Base-by-base conservation (phyloP, 2,888 invertebrate species). In the Branchipolynoe longqiensis region DNA sequence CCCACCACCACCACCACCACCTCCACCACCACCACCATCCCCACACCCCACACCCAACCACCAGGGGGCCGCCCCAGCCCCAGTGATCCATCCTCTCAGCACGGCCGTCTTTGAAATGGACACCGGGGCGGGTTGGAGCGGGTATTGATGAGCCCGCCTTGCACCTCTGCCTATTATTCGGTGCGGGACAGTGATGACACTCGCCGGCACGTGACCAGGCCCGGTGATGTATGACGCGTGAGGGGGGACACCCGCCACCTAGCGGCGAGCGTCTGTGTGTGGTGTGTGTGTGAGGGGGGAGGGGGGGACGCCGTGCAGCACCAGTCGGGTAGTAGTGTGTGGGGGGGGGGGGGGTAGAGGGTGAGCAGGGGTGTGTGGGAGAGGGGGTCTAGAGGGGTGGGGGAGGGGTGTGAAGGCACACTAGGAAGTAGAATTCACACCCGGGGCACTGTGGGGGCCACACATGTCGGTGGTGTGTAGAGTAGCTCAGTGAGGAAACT, bases 181-280 rank as follows among this genome's bases (percentile, higher is more conserved):
- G 69, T 38, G 69, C 69, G 69, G 69, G 69, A 69, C 69, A 36
- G 69, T 69, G 69, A 69, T 69, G 69, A 69, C 69, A 38, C 69
- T 69, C 36, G 36, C 36, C 69, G 69, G 33, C 69, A 69, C 69
- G 36, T 69, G 69, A 33, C 69, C 36, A 33, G 14, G 12, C 36
- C 33, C 36, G 8, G 12, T 69, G 69, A 69, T 33, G 69, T 69
- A 69, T 69, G 69, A 38, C 12, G 69, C 69, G 69, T 25, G 69
- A 69, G 38, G 69, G n/a, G 69, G 69, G 69, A 69, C 36, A 38
- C 36, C 18, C 36, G 18, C 25, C 69, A 38, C 69, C n/a, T n/a
- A n/a, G n/a, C n/a, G n/a, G n/a, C n/a, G n/a, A n/a, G n/a, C n/a
- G n/a, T n/a, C n/a, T n/a, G n/a, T n/a, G n/a, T n/a, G n/a, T n/a